Percentiles rank a stretch among this genome's conserved stretches.
These are phyloP conservation scores for Botia kubotai DNA, from an alignment of 2,797 vertebrate species.

Conservation along the genomic window DNA sequence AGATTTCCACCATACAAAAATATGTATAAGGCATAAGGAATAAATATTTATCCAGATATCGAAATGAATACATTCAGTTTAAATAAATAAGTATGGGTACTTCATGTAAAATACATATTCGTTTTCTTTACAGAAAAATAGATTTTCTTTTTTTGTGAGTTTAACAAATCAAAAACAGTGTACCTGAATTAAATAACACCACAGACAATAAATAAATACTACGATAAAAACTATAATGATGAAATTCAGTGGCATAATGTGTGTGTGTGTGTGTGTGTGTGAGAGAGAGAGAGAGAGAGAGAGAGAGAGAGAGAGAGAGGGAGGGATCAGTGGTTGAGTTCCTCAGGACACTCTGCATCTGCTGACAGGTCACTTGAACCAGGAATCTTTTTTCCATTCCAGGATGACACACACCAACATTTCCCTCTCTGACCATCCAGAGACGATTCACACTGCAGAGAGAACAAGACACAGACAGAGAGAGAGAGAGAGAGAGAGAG, in stretches of 20 bases:
- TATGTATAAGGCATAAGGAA: slow-evolving; percentile 75
- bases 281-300: not conserved
- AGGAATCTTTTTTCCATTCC: slow-evolving; percentile 87
- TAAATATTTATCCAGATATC: slow-evolving; percentile 79
- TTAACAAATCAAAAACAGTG: slow-evolving; percentile 71
- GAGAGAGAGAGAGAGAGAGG: not conserved
- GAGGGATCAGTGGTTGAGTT: slow-evolving; percentile 62
- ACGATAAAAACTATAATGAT: slow-evolving; percentile 53
- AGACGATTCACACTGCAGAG: slow-evolving; percentile 87
- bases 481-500: slow-evolving; percentile 26
- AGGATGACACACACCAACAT: slow-evolving; percentile 93
- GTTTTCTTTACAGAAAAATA: slow-evolving; percentile 75
- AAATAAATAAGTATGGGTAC: slow-evolving; percentile 82
- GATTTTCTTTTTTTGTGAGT: slow-evolving; percentile 67
- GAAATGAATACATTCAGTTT: slow-evolving; percentile 67
- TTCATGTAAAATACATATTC: slow-evolving; percentile 78
- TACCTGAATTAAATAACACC: slow-evolving; percentile 83
- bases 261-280: slow-evolving; percentile 22
- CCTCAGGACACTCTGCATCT: slow-evolving; percentile 86
- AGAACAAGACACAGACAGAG: slow-evolving; percentile 35
- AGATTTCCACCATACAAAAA: slow-evolving; percentile 77
- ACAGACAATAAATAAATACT: slow-evolving; percentile 80
- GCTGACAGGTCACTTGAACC: slow-evolving; percentile 80
- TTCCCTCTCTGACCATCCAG: slow-evolving; percentile 85
- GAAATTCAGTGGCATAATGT: slow-evolving; percentile 56